Conservation (phyloP, 37 sponge, comb jelly and placozoan species). For the Agelas oroides region DNA sequence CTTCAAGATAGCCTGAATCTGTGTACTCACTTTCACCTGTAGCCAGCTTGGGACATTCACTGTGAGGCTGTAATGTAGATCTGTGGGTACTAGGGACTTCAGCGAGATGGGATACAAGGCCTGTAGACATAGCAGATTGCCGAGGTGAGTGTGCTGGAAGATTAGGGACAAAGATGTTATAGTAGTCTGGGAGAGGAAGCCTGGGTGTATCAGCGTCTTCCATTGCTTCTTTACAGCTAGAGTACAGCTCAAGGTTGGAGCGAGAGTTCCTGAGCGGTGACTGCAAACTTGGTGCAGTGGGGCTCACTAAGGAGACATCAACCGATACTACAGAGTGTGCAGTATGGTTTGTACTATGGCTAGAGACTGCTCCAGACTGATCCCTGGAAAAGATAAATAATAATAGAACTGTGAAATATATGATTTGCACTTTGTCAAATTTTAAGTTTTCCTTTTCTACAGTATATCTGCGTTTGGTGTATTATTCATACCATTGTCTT, state of each 20-base stretch:
- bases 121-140: too few species aligned
- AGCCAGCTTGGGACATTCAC: too few species aligned
- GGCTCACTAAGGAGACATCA: background rate
- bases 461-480: too few species aligned
- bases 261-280: slow-evolving; percentile 2
- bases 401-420: background rate
- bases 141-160: slow-evolving; percentile 22
- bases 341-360: background rate
- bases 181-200: slow-evolving; percentile 5
- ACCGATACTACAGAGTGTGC: background rate
- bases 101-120: too few species aligned
- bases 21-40: too few species aligned
- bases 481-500: too few species aligned
- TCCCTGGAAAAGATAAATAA: background rate
- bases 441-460: too few species aligned
- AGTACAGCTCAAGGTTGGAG: slow-evolving; percentile 19
- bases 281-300: background rate
- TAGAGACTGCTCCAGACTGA: background rate
- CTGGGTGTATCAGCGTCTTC: background rate
- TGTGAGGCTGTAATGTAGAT: too few species aligned
- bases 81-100: too few species aligned
- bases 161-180: slow-evolving; percentile 38
- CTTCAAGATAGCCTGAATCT: too few species aligned
- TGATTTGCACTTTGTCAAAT: too few species aligned
- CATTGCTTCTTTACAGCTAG: too few species aligned